Base-by-base conservation (phyloP, 2,797 vertebrate species). In the Thaleichthys pacificus region DNA sequence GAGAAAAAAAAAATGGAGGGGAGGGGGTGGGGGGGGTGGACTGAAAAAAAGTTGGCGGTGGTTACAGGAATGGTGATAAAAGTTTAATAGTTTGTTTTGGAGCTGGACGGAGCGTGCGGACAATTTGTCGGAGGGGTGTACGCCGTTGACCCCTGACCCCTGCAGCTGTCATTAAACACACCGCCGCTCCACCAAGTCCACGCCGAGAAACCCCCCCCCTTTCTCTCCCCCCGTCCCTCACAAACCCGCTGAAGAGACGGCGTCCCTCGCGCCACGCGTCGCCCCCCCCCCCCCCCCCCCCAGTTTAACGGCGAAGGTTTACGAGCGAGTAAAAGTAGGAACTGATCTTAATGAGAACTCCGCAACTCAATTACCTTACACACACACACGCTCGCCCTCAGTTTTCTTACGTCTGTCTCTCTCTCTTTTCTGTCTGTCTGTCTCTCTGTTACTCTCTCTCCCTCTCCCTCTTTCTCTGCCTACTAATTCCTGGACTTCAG, bases 21-120 rank as follows among this genome's bases (percentile, higher is more conserved):
- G 68, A 66, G 38, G 38, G 8, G 38, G 73, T 66, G 60, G 32
- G 38, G 38, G 38, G 9, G 38, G 8, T 42, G 35, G 8, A 38
- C 5, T 8, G 35, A 38, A 58, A 69, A 68, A 70, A 74, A 65
- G 70, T 76, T 78, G 78, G 77, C 81, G 60, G 67, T 69, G 71
- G 66, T 75, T 63, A 61, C 66, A 81, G 64, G 72, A 78, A 70
- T 63, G 68, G 87, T 81, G 80, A 82, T 87, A 85, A 88, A 90
- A 77, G 71, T 88, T 90, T 86, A 87, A 87, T 81, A 79, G 89
- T 90, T 90, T 85, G 79, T 88, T 86, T 88, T 89, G 86, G 86
- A 78, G 69, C 79, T 58, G 71, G 63, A 75, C 54, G 6, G 42
- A 67, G 77, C 66, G 61, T 61, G 72, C 69, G 24, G 75, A 61